Evolutionary conservation across 1,140 invertebrate genomes (phyloP), one percentile per base, ranked within the genome.

Genomic region (Oryzaephilus surinamensis): DNA sequence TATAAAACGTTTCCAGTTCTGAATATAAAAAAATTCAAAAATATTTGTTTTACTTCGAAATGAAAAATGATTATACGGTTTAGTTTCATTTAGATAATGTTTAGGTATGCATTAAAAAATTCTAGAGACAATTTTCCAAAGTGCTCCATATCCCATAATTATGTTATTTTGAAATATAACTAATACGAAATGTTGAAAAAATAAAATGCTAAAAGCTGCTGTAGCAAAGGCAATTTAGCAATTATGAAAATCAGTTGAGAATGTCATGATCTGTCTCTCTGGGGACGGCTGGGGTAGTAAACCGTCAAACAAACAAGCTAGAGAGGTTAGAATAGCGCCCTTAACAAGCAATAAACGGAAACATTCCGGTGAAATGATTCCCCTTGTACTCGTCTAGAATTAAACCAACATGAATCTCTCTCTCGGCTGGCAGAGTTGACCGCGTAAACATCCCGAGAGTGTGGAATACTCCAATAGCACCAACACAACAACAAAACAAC

Each of bases 291-390:
- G 23, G 10, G 14, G 16, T 36, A 37, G 26, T 45, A 45, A 39
- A 38, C 16, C 38, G 41, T 38, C 45, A 39, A 41, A 36, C 40
- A 45, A 51, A 49, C 39, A 38, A 42, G 30, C 37, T 6, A 21
- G 36, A 41, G 42, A 49, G 39, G 38, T 40, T 45, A 24, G 40
- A 52, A 50, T 47, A 33, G 38, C 45, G 26, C 44, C 38, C 47
- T 45, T 52, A 52, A 52, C 50, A 50, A 52, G 50, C 47, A 45
- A 45, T 47, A 50, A 47, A 50, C 36, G 45, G 16, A 34, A 47
- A 43, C 43, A 38, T 20, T 27, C 20, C 47, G 33, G 42, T 47
- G 38, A 52, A 50, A 52, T 48, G 45, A 52, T 50, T 42, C 47
- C 30, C 43, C 41, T 32, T 34, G 30, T 26, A 31, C 38, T 41